Evolutionary conservation across 92 coral and sea anemone genomes (phyloP), one percentile per base, ranked within the genome.

Genomic region (Porites evermanni): DNA sequence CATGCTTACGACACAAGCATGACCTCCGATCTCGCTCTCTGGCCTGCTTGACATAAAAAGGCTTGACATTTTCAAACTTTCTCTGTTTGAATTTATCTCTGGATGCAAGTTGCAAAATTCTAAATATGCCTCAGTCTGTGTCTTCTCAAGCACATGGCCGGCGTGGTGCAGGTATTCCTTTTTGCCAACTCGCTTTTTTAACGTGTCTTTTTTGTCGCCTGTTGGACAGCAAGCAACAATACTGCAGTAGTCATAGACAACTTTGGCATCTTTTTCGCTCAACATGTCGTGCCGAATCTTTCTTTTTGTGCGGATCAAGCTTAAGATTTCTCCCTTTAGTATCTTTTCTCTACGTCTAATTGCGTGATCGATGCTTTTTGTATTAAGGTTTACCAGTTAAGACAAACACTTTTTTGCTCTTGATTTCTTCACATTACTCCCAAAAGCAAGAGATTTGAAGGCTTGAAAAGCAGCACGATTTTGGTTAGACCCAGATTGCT

Each of bases 391-490:
- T 7, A 86, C 80, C 14, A 79, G 85, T 21, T 79, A 71, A 23
- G 72, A 86, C 70, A 9, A 18, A 69, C 63, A 8, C 13, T 79
- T 79, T 24, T 86, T 71, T 26, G 79, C 79, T 63, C 53, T 79
- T 8, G 80, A 14, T 21, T 72, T 79, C 17, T 79, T 79, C 3
- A 70, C 85, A 16, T 79, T 79, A 0, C 38, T 38, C 14, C 80
- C 85, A 87, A 87, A 87, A 56, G 90, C 80, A 60, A 70, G 80
- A 79, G 86, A 87, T 53, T 53, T 53, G 13, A 53, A 6, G 13
- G 13, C 59, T 12, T 53, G 10, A 53, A 63, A 77, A 19, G 77
- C 83, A 13, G 81, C 81, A 11, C 72, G 80, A 7, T 85, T 85
- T 44, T 85, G 78, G 26, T 75, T 67, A 4, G 89, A 85, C n/a